A percentile compares a stretch with the other conserved stretches of the same genome.
Conservation (phyloP, 2,113 vertebrate genomes). For the Boleophthalmus pectinirostris region DNA sequence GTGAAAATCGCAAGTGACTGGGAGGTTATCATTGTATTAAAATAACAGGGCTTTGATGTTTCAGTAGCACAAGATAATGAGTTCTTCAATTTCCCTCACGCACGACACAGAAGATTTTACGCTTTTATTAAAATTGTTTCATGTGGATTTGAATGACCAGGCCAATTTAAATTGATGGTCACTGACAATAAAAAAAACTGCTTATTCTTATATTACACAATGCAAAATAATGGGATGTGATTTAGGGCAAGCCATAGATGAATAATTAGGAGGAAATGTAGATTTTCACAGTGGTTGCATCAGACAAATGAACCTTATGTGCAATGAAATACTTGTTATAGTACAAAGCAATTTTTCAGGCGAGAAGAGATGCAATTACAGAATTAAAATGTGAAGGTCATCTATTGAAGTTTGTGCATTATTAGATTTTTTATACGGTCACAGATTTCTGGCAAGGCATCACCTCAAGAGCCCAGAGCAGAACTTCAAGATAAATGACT, state of each 20-base stretch:
- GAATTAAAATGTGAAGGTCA: neutral
- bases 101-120: constrained; percentile 15
- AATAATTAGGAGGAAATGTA: neutral
- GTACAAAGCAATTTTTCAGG: constrained; percentile 2
- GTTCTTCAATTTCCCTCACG: constrained; percentile 16
- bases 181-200: neutral
- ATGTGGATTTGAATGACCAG: neutral
- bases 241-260: neutral
- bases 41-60: constrained; percentile 50
- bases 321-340: neutral
- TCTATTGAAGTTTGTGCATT: neutral
- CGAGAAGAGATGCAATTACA: neutral
- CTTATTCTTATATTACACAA: constrained; percentile 1
- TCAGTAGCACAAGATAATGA: constrained; percentile 27
- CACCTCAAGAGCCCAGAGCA: neutral
- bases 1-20: constrained; percentile 16
- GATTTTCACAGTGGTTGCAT: neutral
- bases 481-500: neutral
- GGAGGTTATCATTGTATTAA: constrained; percentile 32
- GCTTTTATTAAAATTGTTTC: constrained; percentile 12
- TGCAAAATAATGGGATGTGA: neutral
- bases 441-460: neutral
- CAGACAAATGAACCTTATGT: constrained; percentile 1
- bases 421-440: neutral
- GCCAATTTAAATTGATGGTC: constrained; percentile 6